Conservation (phyloP, 2,888 invertebrate species). For the Tetragnatha montana region DNA sequence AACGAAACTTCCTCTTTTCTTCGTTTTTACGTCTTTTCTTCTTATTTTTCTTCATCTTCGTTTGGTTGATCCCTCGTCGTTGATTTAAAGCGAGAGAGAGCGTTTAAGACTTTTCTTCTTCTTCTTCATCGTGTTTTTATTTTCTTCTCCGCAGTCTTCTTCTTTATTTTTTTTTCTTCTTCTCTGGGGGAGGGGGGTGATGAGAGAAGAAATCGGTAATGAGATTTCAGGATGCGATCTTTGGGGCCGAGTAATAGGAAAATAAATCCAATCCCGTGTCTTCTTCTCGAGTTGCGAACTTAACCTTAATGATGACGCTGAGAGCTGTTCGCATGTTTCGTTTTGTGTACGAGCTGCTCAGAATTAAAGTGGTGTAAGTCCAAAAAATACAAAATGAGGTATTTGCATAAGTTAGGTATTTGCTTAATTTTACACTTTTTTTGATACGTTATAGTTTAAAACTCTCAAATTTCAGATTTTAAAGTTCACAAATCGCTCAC, state of each 20-base stretch:
- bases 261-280: constrained; percentile 29
- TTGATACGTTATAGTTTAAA: no score
- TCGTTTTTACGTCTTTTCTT: constrained; percentile 32
- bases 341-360: neutral
- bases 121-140: neutral
- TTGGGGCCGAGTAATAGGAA: constrained; percentile 39
- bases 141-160: constrained; percentile 6
- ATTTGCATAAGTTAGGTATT: no score
- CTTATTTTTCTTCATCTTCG: constrained; percentile 23
- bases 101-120: constrained; percentile 8
- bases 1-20: neutral
- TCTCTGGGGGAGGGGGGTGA: neutral
- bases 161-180: neutral
- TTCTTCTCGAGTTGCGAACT: constrained; percentile 13
- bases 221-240: constrained; percentile 41
- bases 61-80: constrained; percentile 31
- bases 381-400: no score
- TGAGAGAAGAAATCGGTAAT: constrained; percentile 41
- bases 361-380: no score
- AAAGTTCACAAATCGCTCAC: no score
- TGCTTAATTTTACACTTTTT: no score
- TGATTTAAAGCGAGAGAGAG: constrained; percentile 45
- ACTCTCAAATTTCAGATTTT: no score
- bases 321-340: neutral
- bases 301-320: constrained; percentile 25